These are phyloP conservation scores for Venustaconcha ellipsiformis DNA, from an alignment of 1,140 invertebrate genomes.

Conservation along the genomic window DNA sequence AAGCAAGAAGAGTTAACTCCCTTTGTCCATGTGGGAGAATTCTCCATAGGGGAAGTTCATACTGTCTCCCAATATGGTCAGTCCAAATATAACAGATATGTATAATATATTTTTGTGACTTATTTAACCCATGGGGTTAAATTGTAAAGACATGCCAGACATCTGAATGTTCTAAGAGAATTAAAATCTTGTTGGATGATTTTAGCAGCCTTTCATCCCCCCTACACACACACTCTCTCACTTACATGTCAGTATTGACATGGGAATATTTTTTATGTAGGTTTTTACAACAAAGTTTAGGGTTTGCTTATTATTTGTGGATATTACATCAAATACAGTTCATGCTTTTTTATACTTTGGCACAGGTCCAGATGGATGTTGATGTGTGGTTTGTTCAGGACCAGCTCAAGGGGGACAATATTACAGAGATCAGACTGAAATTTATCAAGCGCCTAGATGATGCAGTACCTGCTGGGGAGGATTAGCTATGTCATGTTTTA, in stretches of 20 bases:
- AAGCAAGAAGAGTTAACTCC: no score
- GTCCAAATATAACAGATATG: no score
- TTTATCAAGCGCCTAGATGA: constrained; percentile 97
- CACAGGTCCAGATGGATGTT: constrained; percentile 79
- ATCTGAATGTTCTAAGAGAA: neutral
- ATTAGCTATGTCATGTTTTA: constrained; percentile 72
- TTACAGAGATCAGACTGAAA: constrained; percentile 95
- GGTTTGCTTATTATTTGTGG: no score
- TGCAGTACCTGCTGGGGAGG: constrained; percentile 97
- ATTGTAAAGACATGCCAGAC: neutral
- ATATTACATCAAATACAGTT: no score
- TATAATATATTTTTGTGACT: no score
- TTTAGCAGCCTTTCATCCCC: neutral
- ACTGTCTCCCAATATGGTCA: no score
- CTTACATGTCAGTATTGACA: neutral
- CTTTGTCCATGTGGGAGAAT: no score
- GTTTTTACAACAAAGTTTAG: neutral
- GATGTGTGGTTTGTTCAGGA: constrained; percentile 83
- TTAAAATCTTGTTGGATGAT: neutral
- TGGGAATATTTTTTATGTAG: neutral
- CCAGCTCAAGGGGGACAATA: constrained; percentile 93
- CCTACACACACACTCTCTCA: neutral
- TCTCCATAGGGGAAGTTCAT: no score
- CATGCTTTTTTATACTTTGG: neutral
- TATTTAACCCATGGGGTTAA: neutral